These are phyloP conservation scores for Sciurus vulgaris DNA, from an alignment of 2,797 vertebrate genomes.

Conservation along the genomic window DNA sequence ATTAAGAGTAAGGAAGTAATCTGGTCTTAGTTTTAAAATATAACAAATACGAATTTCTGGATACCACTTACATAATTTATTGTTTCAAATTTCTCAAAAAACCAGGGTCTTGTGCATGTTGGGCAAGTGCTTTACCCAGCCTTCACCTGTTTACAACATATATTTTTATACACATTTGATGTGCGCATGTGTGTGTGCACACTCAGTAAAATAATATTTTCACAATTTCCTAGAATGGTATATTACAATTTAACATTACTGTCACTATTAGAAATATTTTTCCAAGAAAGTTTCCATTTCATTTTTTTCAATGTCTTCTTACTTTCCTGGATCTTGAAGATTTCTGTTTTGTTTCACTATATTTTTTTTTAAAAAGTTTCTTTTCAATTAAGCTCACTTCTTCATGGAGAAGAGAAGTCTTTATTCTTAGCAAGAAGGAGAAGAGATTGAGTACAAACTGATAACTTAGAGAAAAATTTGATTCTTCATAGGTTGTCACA, in stretches of 20 bases:
- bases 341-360: slow-evolving; percentile 80
- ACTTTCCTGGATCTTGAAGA: slow-evolving; percentile 70
- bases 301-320: slow-evolving; percentile 61
- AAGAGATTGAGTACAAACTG: slow-evolving; percentile 93
- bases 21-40: slow-evolving; percentile 49
- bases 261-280: not conserved
- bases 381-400: slow-evolving; percentile 92
- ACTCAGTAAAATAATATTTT: not conserved
- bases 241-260: not conserved
- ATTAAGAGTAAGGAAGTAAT: slow-evolving; percentile 6
- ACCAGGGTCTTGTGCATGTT: not conserved
- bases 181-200: not conserved
- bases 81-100: slow-evolving; percentile 71
- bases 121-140: not conserved
- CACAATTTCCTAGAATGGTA: not conserved
- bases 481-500: slow-evolving; percentile 88
- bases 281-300: not conserved
- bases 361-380: slow-evolving; percentile 87
- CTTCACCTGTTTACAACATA: slow-evolving; percentile 12
- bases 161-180: not conserved
- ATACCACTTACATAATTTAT: slow-evolving; percentile 21
- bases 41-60: slow-evolving; percentile 50
- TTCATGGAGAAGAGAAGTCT: slow-evolving; percentile 88
- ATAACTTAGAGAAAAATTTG: slow-evolving; percentile 91
- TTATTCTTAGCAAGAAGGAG: slow-evolving; percentile 92